Base-by-base conservation (phyloP, 2,113 vertebrate species). In the Fregata magnificens region DNA sequence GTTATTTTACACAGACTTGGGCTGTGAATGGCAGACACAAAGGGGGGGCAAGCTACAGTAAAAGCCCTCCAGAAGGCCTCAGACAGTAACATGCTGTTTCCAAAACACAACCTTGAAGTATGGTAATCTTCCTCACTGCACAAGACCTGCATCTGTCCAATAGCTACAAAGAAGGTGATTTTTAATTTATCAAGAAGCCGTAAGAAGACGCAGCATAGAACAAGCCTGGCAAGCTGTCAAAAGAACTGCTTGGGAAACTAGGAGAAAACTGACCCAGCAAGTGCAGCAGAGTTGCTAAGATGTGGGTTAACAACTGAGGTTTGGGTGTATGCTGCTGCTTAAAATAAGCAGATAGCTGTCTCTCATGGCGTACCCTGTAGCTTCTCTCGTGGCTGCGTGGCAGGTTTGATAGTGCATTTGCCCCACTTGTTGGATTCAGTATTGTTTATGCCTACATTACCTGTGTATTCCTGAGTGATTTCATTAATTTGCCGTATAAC, bases 401-500 rank as follows among this genome's bases (percentile, higher is more conserved):
- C 81, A 90, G 69, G 52, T 56, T 95, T 85, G 84, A 55, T 72
- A 56, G 73, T 12, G 1, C 70, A 62, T 82, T 96, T 89, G 49
- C 78, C 87, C 91, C 84, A 95, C 86, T 93, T 95, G 95, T 93
- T 95, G 86, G 70, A 89, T 76, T 86, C n/a, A 28, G 42, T 87
- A 89, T 95, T 94, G 94, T 97, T 97, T 94, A 96, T 95, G 93
- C 89, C 93, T 90, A 19, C 70, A 76, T 91, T 95, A 93, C 82
- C 84, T 88, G 71, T 82, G 31, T 95, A 59, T 70, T 94, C 81
- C 78, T 95, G 93, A 87, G 84, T 94, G 91, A 97, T 91, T 97
- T 95, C 82, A 93, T 94, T 97, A 96, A 97, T 97, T 94, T 97
- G 78, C 93, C 34, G 7, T 95, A 85, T 91, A 94, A 95, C 86